Percentiles rank a stretch among this genome's conserved stretches.
These are phyloP conservation scores for Ficedula albicollis DNA, from an alignment of 2,797 vertebrate species.

Conservation along the genomic window DNA sequence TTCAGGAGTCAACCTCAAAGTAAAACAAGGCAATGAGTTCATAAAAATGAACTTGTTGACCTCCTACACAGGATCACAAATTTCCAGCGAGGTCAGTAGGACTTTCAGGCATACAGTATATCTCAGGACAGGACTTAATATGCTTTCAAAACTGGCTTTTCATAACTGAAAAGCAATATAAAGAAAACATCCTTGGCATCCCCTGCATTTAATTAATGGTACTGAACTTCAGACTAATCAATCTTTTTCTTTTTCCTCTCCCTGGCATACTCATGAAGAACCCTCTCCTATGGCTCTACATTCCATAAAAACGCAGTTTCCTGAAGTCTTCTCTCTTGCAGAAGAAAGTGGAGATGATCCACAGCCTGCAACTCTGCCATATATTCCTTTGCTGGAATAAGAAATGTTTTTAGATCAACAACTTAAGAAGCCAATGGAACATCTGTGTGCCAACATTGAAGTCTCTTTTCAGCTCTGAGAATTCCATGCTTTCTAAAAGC, in stretches of 20 bases:
- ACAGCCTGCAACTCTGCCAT: not conserved
- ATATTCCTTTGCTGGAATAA: not conserved
- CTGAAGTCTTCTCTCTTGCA: not conserved
- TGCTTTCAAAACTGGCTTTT: not conserved
- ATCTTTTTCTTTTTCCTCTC: not conserved
- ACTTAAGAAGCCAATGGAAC: conserved; percentile 6
- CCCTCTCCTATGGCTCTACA: not conserved
- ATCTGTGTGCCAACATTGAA: conserved; percentile 32
- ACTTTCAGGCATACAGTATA: not conserved
- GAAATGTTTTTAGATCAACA: conserved; percentile 43
- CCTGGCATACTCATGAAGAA: not conserved
- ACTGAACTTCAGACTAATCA: not conserved
- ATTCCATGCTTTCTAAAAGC: conserved; percentile 22
- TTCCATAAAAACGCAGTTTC: not conserved
- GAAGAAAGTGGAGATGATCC: not conserved
- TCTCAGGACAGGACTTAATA: not conserved
- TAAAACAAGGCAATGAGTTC: not conserved
- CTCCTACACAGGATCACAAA: not conserved
- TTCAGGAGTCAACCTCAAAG: not conserved
- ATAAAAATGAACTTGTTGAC: not conserved
- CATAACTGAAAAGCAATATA: not conserved
- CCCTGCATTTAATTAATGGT: not conserved
- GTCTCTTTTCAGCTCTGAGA: conserved; percentile 11
- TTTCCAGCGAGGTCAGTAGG: not conserved
- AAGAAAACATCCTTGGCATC: not conserved